Evolutionary conservation across 1,140 invertebrate species (phyloP), one percentile per base, ranked within the genome.

Genomic region (Muscidifurax raptorellus): DNA sequence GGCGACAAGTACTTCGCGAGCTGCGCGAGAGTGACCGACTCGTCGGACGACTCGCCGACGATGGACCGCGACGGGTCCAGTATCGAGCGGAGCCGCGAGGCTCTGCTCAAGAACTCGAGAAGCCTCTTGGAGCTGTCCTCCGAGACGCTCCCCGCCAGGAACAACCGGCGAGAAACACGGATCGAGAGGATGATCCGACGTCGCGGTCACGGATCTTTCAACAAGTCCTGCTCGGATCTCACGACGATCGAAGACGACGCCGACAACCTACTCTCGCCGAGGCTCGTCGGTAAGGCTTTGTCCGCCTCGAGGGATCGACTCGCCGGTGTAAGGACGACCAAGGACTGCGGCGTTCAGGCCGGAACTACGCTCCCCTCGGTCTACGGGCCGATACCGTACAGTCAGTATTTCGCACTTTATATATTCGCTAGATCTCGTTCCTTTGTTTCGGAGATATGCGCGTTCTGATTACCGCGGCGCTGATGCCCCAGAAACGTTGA

Each of bases 341-440:
- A 87, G 86, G 88, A 90, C 88, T 87, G 84, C 87, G 82, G 88
- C 87, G 79, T 69, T 27, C 77, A 86, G n/a, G 90, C 86, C 89
- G 91, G 93, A 88, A 93, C 90, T 78, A 93, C 94, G 89, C 91
- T 95, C 89, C 92, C 94, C 67, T 91, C 93, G 85, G 90, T 95
- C 83, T 95, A 95, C 89, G 94, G 94, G 85, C 94, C 94, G 74
- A 92, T 94, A 80, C 94, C 95, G 86, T 95, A 95, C 91, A 95
- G 94, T 95, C 91, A 94, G 94, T 95, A 91, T 88, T 30, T 80
- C 52, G 22, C 47, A 22, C 13, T 52, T 52, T 52, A n/a, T n/a
- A n/a, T n/a, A 18, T 5, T 52, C 18, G 10, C 66, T 66, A 25
- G 67, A 30, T 36, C 67, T 72, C 67, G 30, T 15, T 77, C 66